phyloP scores from a whole-genome alignment of 2,888 invertebrate genomes.

The Campopleginae sp. region DNA sequence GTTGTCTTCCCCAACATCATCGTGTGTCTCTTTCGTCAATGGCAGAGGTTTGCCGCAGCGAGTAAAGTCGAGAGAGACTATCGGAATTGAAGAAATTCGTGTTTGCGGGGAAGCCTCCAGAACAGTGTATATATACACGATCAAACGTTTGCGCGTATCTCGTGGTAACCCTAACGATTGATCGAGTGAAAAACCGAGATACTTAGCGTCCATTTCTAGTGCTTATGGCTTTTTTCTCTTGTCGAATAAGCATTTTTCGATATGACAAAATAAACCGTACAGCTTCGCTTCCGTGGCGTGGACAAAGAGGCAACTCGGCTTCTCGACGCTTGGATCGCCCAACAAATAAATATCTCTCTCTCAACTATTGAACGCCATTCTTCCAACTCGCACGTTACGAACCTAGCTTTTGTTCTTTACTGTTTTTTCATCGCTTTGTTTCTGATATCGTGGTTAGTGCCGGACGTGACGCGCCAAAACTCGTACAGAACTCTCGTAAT shows the following conservation, averaged over 20 bases:
- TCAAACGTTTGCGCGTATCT: background rate
- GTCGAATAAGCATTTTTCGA: conserved; percentile 1
- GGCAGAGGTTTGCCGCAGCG: conserved; percentile 21
- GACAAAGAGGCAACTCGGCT: conserved; percentile 44
- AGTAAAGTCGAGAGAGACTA: conserved; percentile 4
- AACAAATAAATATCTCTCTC: conserved; percentile 29
- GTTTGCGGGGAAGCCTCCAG: conserved; percentile 3
- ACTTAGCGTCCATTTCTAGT: background rate
- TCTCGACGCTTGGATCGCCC: conserved; percentile 28
- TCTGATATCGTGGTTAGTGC: conserved; percentile 4
- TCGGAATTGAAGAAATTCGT: background rate
- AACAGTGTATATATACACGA: background rate
- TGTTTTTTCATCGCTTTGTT: conserved; percentile 24
- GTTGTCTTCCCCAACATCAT: conserved; percentile 9
- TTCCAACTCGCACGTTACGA: conserved; percentile 48
- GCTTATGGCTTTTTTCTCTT: background rate
- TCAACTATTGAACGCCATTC: conserved; percentile 62
- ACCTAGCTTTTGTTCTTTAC: conserved; percentile 37
- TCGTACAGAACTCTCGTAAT: background rate
- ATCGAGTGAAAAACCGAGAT: background rate
- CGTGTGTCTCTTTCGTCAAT: conserved; percentile 11
- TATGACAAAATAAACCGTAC: conserved; percentile 6
- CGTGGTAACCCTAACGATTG: background rate
- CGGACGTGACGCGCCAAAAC: conserved; percentile 12
- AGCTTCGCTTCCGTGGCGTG: conserved; percentile 3